phyloP scores from a whole-genome alignment of 2,113 vertebrate genomes.

The Lampris incognitus region DNA sequence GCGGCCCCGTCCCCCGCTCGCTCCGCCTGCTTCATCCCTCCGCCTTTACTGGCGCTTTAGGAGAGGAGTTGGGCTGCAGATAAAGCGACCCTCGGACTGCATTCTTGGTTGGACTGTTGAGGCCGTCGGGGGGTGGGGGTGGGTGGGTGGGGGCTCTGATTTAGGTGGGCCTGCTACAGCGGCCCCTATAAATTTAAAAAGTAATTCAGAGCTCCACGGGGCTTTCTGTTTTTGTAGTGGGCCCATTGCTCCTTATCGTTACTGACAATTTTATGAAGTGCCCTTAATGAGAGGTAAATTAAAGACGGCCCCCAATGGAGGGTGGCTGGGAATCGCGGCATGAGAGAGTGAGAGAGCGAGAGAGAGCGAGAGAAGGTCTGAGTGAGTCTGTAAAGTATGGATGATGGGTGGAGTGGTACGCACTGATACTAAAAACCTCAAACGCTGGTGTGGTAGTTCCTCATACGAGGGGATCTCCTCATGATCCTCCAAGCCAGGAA shows the following conservation, averaged over 20 bases:
- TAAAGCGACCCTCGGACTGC: conserved; percentile 88
- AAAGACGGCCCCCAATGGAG: conserved; percentile 85
- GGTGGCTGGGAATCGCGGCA: conserved; percentile 62
- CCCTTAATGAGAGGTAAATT: conserved; percentile 97
- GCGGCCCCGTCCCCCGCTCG: conserved; percentile 86
- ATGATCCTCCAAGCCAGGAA: conserved; percentile 85
- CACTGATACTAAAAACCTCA: conserved; percentile 89
- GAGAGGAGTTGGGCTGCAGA: conserved; percentile 88
- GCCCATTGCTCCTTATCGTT: conserved; percentile 89
- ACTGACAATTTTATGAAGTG: conserved; percentile 99
- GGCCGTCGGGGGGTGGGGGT: conserved; percentile 92
- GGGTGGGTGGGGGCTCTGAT: conserved; percentile 94
- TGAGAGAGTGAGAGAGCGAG: conserved; percentile 20
- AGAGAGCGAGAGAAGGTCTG: conserved; percentile 13
- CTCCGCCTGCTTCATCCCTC: conserved; percentile 83
- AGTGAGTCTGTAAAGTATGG: conserved; percentile 76
- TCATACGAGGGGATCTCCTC: conserved; percentile 84
- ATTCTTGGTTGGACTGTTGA: conserved; percentile 88
- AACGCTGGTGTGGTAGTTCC: conserved; percentile 85
- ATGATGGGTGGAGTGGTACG: conserved; percentile 86
- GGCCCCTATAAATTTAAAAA: conserved; percentile 93
- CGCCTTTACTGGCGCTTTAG: conserved; percentile 86
- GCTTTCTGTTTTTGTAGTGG: conserved; percentile 90
- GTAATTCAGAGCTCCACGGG: conserved; percentile 92
- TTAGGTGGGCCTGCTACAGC: conserved; percentile 90